Evolutionary conservation across 1,140 invertebrate genomes (phyloP).

Genomic region (Myzus persicae): DNA sequence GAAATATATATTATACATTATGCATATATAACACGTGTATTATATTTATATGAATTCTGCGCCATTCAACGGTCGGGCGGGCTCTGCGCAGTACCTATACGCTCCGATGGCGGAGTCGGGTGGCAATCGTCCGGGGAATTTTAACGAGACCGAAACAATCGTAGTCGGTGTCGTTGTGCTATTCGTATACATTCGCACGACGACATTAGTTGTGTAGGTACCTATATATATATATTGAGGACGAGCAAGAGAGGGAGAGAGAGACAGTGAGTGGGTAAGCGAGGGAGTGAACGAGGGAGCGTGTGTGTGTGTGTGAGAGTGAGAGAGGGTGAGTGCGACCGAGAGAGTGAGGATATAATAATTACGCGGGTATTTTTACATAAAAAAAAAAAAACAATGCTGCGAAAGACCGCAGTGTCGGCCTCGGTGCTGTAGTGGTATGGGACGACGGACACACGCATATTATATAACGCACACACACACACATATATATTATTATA

Average conservation of each 20-base stretch:
- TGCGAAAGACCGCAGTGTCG: background rate
- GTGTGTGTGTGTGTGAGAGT: too few relatives aligned
- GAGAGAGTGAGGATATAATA: background rate
- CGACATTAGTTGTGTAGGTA: background rate
- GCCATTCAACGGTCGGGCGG: background rate
- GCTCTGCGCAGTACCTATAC: background rate
- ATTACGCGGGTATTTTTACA: conserved; percentile 19
- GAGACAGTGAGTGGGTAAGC: too few relatives aligned
- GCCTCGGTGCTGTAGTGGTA: background rate
- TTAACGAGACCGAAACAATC: conserved; percentile 40
- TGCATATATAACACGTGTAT: background rate
- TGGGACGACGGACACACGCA: background rate
- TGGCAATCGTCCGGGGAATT: conserved; percentile 1
- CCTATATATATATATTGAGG: too few relatives aligned
- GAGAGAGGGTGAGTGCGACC: too few relatives aligned
- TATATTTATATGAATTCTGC: background rate
- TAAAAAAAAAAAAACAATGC: conserved; percentile 15
- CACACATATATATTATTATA: background rate
- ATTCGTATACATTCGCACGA: background rate
- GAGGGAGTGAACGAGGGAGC: background rate
- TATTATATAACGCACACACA: background rate
- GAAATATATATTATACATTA: background rate
- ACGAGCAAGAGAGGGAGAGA: background rate
- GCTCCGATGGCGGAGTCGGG: background rate
- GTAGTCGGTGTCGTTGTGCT: background rate